Evolutionary conservation across 2,113 vertebrate species (phyloP), one percentile per base, ranked within the genome.

Genomic region (Daubentonia madagascariensis): DNA sequence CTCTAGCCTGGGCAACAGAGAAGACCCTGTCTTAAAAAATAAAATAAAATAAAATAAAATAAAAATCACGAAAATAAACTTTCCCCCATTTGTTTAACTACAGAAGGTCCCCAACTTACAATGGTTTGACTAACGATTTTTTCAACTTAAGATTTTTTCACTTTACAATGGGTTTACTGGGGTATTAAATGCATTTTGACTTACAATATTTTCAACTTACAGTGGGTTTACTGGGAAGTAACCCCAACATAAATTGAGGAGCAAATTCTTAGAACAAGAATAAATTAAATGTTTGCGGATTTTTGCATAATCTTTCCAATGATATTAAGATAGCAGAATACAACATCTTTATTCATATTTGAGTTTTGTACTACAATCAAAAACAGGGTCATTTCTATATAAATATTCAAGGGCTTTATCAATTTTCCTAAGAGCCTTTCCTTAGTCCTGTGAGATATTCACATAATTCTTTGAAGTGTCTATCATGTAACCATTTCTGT

Each of bases 281-380:
- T 91, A 68, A 84, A 85, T 91, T 83, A 75, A 94, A 85, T 93
- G 2, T 59, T 86, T 93, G 70, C 35, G 16, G 7, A 6, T 35
- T 67, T 88, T 84, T 83, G 7, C 2, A 76, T 86, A 70, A 91
- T 59, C 8, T 89, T 90, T 73, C 30, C 91, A 97, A 50, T 79
- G n/a, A 93, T 96, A 96, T 89, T 92, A 88, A n/a, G 50, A 94
- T 28, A 67, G 72, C 37, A 96, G 37, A 86, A 83, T 84, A 95
- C 45, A 12, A 73, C 32, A 95, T 59, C 23, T 22, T 94, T 72
- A 79, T 97, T 87, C 43, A 92, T 57, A 88, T 89, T 65, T 94
- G 57, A 65, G 22, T 90, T 91, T 57, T 93, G 5, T 80, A 78
- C 17, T 93, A 68, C 16, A 92, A 85, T 81, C 3, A 89, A 88